A percentile compares a stretch with the other conserved stretches of the same genome.
Conservation (phyloP, 2,888 invertebrate species). For the Agrochola litura region DNA sequence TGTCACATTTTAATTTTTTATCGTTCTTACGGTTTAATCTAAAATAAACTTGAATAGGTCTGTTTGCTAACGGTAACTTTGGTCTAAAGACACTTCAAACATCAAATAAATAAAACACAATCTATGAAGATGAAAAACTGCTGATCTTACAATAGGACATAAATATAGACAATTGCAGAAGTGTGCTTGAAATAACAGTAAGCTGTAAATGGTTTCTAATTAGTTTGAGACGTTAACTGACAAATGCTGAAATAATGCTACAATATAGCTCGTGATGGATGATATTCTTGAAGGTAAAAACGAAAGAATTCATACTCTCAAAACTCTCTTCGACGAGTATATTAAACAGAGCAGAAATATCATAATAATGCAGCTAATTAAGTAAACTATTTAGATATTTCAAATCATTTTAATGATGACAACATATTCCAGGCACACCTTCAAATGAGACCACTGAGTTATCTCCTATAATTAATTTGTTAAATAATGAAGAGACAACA, state of each 20-base stretch:
- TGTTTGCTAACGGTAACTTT: constrained; percentile 1
- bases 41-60: background rate
- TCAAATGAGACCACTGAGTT: background rate
- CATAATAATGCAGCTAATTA: background rate
- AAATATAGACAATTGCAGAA: constrained; percentile 28
- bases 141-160: constrained; percentile 32
- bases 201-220: constrained; percentile 1
- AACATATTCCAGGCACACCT: background rate
- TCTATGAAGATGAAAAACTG: constrained; percentile 1
- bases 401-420: background rate
- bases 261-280: background rate
- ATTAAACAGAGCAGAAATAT: background rate
- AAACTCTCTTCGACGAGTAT: background rate
- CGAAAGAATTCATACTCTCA: background rate
- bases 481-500: background rate
- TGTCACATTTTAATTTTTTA: background rate
- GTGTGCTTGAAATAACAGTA: constrained; percentile 9
- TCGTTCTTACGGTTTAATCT: background rate
- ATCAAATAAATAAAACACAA: background rate
- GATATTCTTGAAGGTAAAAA: background rate
- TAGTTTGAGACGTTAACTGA: background rate
- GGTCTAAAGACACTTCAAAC: background rate
- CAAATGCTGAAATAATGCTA: background rate
- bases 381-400: background rate
- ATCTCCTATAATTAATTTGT: constrained; percentile 4